Evolutionary conservation across 1,140 invertebrate species (phyloP).

Genomic region (Philopotamus ludificatus): DNA sequence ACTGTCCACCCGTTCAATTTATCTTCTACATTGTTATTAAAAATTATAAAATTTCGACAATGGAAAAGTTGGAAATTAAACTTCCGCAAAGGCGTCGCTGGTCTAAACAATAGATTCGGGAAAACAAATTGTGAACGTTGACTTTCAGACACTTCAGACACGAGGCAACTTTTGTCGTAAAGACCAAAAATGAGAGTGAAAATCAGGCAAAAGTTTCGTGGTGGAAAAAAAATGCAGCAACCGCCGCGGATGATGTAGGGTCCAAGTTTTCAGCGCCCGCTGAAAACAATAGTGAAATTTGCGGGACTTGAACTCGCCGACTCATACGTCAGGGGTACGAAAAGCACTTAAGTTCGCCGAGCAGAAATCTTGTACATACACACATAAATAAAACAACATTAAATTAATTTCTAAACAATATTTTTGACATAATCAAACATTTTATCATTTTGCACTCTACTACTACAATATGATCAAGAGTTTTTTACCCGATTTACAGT

Average conservation of each 20-base stretch:
- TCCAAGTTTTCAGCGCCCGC: background rate
- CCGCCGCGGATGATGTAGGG: slow-evolving; percentile 14
- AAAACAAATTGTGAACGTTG: slow-evolving; percentile 14
- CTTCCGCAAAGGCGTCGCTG: background rate
- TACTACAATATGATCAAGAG: background rate
- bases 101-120: slow-evolving; percentile 15
- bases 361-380: background rate
- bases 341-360: background rate
- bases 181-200: slow-evolving; percentile 16
- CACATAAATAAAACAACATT: too few relatives aligned
- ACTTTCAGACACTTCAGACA: background rate
- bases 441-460: too few relatives aligned
- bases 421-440: too few relatives aligned
- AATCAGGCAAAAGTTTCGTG: slow-evolving; percentile 21
- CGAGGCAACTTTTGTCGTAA: slow-evolving; percentile 13
- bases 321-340: background rate
- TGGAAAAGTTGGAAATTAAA: background rate
- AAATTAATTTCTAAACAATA: too few relatives aligned
- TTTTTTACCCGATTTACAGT: background rate
- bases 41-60: background rate
- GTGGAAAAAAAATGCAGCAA: slow-evolving; percentile 21
- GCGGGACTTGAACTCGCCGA: background rate
- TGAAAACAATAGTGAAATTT: slow-evolving; percentile 3
- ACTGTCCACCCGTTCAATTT: too few relatives aligned
- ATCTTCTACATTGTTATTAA: background rate